Base-by-base conservation (phyloP, 2,797 vertebrate genomes). In the Craterocephalus amniculus region DNA sequence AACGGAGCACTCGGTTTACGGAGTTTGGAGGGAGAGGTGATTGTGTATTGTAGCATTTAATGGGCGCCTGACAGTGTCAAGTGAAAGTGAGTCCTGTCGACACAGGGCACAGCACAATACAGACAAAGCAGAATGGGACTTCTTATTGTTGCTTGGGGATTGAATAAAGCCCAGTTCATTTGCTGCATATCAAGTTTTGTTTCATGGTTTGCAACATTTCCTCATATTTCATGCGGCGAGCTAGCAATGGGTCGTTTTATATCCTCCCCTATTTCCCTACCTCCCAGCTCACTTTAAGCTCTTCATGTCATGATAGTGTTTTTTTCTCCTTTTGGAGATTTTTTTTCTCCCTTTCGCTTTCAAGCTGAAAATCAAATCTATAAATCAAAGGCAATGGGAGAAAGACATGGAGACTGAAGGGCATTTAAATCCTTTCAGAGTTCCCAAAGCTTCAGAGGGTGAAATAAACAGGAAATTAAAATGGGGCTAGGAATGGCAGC, bases 401-500 rank as follows among this genome's bases (percentile, higher is more conserved):
- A 89, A 84, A 89, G 84, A 87, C 87, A 76, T 24, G 49, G 71
- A 68, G 72, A 88, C 66, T 89, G 85, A 90, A 89, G 85, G 87
- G 79, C 89, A 89, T 91, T 92, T 90, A 88, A 92, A 92, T 91
- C 88, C 83, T 90, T 85, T 90, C 80, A 80, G 78, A 83, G 83
- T 86, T 88, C 83, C 83, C 77, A 88, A 80, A 83, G 86, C 85
- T 84, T 88, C 83, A 84, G 76, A 87, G 72, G 74, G 78, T 0
- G 85, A 90, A 91, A 91, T 89, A 91, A 93, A 93, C 90, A 91
- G 85, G 86, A 92, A 91, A 91, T 91, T 91, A 90, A 92, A 91
- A 92, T 84, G 81, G 78, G 87, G 86, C 86, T 86, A 58, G 77
- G 81, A 90, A 90, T 87, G 81, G 88, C 52, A 43, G 85, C 86